These are phyloP conservation scores for Eupithecia pulchellata DNA, from an alignment of 2,888 invertebrate genomes.

Conservation along the genomic window DNA sequence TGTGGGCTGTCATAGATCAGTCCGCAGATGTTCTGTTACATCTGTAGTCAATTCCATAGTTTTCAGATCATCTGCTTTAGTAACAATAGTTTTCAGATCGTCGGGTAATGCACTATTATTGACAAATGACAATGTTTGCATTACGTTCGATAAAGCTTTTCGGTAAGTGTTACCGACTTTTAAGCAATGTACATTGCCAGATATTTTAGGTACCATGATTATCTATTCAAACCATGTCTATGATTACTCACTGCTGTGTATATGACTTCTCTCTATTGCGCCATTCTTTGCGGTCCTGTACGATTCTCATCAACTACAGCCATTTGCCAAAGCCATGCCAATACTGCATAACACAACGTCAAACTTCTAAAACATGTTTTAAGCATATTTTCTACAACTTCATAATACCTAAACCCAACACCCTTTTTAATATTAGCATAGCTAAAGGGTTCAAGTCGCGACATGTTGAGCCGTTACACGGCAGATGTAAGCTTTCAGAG, in stretches of 20 bases:
- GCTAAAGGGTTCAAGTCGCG: conserved; percentile 32
- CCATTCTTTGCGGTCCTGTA: neutral
- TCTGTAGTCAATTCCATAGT: conserved; percentile 22
- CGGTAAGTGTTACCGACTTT: neutral
- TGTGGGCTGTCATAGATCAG: conserved; percentile 63
- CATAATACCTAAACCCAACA: neutral
- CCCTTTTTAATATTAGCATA: conserved; percentile 16
- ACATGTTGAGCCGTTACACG: conserved; percentile 42
- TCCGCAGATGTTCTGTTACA: conserved; percentile 38
- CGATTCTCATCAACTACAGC: neutral
- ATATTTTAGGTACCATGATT: too few relatives aligned
- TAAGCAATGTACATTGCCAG: too few relatives aligned
- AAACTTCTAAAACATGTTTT: neutral
- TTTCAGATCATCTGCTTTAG: conserved; percentile 5
- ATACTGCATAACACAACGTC: neutral
- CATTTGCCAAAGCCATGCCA: neutral
- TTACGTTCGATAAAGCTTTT: neutral
- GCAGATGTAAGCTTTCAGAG: conserved; percentile 43
- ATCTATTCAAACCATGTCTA: too few relatives aligned
- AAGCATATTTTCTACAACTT: neutral
- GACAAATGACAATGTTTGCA: neutral
- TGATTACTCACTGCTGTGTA: neutral
- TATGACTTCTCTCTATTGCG: neutral
- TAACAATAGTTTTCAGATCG: neutral
- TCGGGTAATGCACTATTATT: neutral